Conservation (phyloP, 2,113 vertebrate genomes). For the Piprites chloris region DNA sequence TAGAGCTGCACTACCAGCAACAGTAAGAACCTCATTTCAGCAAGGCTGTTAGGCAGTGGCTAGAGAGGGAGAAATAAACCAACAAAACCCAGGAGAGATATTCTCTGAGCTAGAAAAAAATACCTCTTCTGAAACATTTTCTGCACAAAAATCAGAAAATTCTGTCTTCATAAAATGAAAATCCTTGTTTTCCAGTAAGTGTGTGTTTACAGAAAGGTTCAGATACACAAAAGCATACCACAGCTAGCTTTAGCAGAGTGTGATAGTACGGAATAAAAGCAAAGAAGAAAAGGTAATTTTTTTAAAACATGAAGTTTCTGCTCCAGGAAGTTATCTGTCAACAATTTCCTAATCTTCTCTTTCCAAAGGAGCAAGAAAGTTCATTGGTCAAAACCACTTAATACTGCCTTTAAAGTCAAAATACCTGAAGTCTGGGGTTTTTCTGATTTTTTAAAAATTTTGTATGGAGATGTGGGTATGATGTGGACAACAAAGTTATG, state of each 20-base stretch:
- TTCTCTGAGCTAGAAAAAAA: not conserved
- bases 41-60: not conserved
- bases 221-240: not conserved
- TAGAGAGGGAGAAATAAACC: not conserved
- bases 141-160: not conserved
- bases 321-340: not conserved
- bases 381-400: not conserved
- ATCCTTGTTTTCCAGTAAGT: not conserved
- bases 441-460: not conserved
- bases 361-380: not conserved
- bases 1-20: not conserved
- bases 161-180: not conserved
- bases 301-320: not conserved
- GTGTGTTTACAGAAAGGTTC: not conserved
- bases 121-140: not conserved
- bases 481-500: not conserved
- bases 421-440: not conserved
- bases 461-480: not conserved
- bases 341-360: not conserved
- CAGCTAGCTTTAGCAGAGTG: not conserved
- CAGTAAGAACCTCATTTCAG: not conserved
- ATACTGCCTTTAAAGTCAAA: not conserved
- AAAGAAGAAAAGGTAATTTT: not conserved
- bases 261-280: not conserved
- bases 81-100: not conserved